Evolutionary conservation across 2,888 invertebrate species (phyloP).

Genomic region (Sesamia inferens): DNA sequence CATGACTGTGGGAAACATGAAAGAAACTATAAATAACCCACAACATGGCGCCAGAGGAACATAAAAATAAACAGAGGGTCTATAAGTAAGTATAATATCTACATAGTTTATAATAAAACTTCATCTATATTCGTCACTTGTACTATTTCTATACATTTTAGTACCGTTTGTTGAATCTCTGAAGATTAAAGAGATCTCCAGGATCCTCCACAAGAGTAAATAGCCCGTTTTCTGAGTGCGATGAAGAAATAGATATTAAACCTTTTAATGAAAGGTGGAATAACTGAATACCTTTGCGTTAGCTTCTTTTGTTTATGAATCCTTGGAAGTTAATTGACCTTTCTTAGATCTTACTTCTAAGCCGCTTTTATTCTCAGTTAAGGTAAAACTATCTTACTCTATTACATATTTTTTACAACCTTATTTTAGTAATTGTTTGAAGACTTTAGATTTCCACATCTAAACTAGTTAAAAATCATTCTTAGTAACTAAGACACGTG

Average conservation of each 20-base stretch:
- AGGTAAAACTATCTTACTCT: too few relatives aligned
- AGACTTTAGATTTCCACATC: too few relatives aligned
- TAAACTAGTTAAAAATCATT: neutral
- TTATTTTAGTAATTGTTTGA: neutral
- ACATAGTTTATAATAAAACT: conserved; percentile 28
- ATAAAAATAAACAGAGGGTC: conserved; percentile 46
- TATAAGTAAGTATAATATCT: conserved; percentile 30
- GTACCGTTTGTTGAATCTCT: conserved; percentile 31
- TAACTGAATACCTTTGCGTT: conserved; percentile 33
- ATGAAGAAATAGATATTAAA: conserved; percentile 51
- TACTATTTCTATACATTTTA: conserved; percentile 20
- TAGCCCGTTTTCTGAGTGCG: conserved; percentile 32
- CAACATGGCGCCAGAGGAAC: conserved; percentile 33
- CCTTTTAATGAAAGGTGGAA: conserved; percentile 48
- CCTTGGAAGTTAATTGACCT: conserved; percentile 30
- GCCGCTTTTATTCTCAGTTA: neutral
- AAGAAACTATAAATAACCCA: conserved; percentile 59
- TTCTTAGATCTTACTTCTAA: neutral
- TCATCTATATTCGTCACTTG: conserved; percentile 32
- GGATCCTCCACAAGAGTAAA: conserved; percentile 44
- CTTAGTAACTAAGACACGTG: neutral
- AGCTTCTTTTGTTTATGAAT: conserved; percentile 38
- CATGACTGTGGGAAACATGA: conserved; percentile 51
- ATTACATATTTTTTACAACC: neutral
- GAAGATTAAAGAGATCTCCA: conserved; percentile 46